Evolutionary conservation across 2,888 invertebrate species (phyloP).

Genomic region (Pseudococcus viburni): DNA sequence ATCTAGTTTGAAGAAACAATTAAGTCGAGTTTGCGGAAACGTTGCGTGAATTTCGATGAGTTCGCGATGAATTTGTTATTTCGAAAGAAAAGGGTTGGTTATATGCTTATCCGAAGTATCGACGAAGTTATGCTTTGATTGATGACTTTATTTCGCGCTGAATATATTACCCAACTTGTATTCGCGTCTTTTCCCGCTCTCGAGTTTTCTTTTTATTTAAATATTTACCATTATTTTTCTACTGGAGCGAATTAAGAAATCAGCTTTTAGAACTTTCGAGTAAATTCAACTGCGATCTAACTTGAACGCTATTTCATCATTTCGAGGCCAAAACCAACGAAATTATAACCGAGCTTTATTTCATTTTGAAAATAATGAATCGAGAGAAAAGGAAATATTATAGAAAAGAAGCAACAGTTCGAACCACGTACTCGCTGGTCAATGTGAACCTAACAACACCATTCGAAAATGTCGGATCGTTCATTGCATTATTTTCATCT

Average conservation of each 20-base stretch:
- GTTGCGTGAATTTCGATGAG: constrained; percentile 54
- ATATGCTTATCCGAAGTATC: constrained; percentile 10
- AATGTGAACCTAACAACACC: not conserved
- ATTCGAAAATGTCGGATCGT: not conserved
- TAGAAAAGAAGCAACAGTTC: not conserved
- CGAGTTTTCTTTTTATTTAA: constrained; percentile 3
- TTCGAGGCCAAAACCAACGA: not conserved
- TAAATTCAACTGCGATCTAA: not conserved
- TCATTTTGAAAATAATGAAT: not conserved
- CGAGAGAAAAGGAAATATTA: not conserved
- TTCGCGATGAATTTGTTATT: constrained; percentile 47
- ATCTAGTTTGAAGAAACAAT: constrained; percentile 38
- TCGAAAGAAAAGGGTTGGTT: constrained; percentile 17
- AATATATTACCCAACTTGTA: constrained; percentile 25
- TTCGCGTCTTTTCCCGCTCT: not conserved
- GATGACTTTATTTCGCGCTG: constrained; percentile 49
- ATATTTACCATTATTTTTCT: constrained; percentile 25
- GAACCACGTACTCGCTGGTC: not conserved
- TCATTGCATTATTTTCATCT: constrained; percentile 27
- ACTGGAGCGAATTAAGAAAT: constrained; percentile 15
- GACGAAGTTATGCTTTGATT: constrained; percentile 48
- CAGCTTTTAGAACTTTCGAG: not conserved
- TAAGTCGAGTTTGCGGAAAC: constrained; percentile 20
- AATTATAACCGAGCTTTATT: not conserved
- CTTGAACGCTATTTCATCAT: not conserved